Evolutionary conservation across 2,797 vertebrate species (phyloP).

Genomic region (Oryzias sinensis): DNA sequence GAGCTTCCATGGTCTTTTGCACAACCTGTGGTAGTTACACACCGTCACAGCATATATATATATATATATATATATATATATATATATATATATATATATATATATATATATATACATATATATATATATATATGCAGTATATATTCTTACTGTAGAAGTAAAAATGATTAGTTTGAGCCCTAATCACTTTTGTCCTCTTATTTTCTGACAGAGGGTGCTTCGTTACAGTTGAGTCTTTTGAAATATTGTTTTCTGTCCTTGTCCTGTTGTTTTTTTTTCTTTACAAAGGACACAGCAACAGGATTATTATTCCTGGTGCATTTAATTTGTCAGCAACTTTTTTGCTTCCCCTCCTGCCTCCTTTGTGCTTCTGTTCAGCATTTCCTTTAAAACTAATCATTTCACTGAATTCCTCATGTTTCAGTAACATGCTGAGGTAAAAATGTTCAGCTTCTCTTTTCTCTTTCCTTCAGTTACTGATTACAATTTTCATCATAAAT

Average conservation of each 20-base stretch:
- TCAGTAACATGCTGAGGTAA: neutral
- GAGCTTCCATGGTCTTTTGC: too few species aligned
- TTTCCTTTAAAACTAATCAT: neutral
- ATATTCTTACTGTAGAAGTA: too few species aligned
- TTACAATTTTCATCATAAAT: neutral
- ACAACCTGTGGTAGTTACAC: too few species aligned
- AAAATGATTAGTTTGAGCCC: too few species aligned
- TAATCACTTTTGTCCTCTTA: too few species aligned
- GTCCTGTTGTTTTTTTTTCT: neutral
- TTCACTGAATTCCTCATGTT: neutral
- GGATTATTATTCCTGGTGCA: neutral
- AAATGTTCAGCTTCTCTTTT: neutral
- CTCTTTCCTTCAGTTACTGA: neutral
- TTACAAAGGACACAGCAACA: neutral
- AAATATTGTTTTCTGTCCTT: neutral
- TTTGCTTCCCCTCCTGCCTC: neutral
- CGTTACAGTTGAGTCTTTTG: neutral
- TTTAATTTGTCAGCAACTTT: neutral
- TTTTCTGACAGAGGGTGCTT: neutral
- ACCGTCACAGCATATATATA: too few species aligned
- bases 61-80: too few species aligned
- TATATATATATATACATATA: too few species aligned
- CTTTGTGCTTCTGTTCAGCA: slow-evolving; percentile 1
- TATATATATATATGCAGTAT: too few species aligned
- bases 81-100: too few species aligned